Base-by-base conservation (phyloP, 1,140 invertebrate species). In the Drosophila pseudoananassae region DNA sequence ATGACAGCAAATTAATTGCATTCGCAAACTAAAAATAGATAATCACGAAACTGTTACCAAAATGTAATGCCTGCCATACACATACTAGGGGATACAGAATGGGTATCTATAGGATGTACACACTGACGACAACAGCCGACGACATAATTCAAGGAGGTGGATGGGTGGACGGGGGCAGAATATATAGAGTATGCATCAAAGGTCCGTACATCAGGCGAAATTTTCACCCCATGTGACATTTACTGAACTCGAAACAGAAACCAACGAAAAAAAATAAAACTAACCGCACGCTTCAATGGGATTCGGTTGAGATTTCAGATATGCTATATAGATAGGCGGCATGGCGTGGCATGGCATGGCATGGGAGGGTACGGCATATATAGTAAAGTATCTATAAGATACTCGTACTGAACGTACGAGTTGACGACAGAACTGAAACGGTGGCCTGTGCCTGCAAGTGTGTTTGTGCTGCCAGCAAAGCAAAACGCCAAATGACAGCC, bases 401-500 rank as follows among this genome's bases (percentile, higher is more conserved):
- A 71, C 25, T 46, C 52, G 59, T 27, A 43, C 58, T 53, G 20
- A 20, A 20, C 20, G 20, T 20, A 20, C 47, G 31, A 25, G 27
- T 51, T 59, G 40, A 45, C 40, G 40, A 46, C 38, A 40, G 38
- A 40, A 25, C 23, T n/a, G n/a, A n/a, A n/a, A n/a, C n/a, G 23
- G 23, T 25, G 23, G 23, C 23, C 23, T 25, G 38, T 40, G 38
- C 31, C 43, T 72, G 46, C 61, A 36, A 53, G 46, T 64, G 57
- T 77, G 64, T 73, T 43, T 76, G 64, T 74, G 76, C 54, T 76
- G 81, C 76, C 81, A 84, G 73, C 81, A 84, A 83, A 79, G 76
- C 80, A 74, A 83, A 79, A 84, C 77, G 77, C 49, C 73, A 84
- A 84, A 40, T 75, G 71, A 82, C 72, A 83, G 68, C 57, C 81